Conservation (phyloP, 1,140 invertebrate species). For the Formica selysi region DNA sequence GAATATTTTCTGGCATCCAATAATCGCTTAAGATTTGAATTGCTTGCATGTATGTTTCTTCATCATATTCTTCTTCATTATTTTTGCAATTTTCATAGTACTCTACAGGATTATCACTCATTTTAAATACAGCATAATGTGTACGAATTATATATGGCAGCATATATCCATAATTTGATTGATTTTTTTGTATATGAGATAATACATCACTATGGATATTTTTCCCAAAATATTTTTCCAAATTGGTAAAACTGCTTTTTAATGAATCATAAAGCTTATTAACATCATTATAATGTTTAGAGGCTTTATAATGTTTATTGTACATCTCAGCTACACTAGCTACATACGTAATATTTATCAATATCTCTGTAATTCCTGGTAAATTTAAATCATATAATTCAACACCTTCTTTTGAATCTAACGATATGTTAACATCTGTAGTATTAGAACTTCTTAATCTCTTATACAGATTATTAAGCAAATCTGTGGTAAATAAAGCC, state of each 20-base stretch:
- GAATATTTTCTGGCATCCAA: conserved; percentile 50
- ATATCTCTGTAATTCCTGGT: conserved; percentile 54
- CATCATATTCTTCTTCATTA: conserved; percentile 1
- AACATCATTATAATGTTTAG: conserved; percentile 68
- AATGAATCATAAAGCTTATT: conserved; percentile 59
- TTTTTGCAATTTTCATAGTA: conserved; percentile 46
- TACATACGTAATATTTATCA: conserved; percentile 76
- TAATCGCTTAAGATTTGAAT: conserved; percentile 64
- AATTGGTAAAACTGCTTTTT: conserved; percentile 55
- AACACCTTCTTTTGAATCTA: background rate
- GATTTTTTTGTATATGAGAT: conserved; percentile 50
- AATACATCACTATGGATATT: conserved; percentile 63
- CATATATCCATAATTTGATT: conserved; percentile 63
- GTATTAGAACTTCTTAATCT: conserved; percentile 1
- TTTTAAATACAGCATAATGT: conserved; percentile 57
- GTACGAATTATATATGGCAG: conserved; percentile 64
- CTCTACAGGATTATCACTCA: background rate
- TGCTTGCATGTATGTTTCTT: conserved; percentile 56
- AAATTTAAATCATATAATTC: conserved; percentile 41
- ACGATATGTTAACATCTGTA: background rate
- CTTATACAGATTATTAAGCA: conserved; percentile 78
- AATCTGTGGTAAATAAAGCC: conserved; percentile 80
- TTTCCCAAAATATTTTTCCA: conserved; percentile 61
- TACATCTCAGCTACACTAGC: conserved; percentile 77
- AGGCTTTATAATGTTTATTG: conserved; percentile 80